phyloP scores from a whole-genome alignment of 2,797 vertebrate species.

The Cirrhinus mrigala region DNA sequence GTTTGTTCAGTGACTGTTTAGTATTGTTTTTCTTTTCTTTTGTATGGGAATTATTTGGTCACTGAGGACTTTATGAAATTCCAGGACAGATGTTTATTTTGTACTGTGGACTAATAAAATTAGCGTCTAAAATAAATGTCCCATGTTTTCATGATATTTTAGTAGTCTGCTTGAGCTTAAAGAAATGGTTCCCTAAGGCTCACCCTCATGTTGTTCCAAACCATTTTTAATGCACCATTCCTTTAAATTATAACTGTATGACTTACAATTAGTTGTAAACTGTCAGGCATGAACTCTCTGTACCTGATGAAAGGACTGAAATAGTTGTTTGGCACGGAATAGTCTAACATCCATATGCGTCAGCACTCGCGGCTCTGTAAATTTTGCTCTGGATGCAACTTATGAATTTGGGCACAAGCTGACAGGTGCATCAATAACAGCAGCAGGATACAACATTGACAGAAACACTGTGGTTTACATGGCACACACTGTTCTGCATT shows the following conservation, averaged over 20 bases:
- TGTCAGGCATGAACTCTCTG: background rate
- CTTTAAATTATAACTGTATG: background rate
- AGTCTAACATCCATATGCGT: background rate
- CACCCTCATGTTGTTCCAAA: background rate
- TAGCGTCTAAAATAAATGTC: slow-evolving; percentile 33
- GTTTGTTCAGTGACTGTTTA: background rate
- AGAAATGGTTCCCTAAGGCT: background rate
- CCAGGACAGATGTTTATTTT: background rate
- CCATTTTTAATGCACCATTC: background rate
- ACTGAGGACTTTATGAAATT: background rate
- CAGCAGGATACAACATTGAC: background rate
- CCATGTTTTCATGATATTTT: background rate
- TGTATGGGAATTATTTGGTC: slow-evolving; percentile 14
- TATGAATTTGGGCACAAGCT: background rate
- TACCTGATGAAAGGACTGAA: slow-evolving; percentile 1
- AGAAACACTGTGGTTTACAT: too few relatives aligned
- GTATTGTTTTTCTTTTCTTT: background rate
- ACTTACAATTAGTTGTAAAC: background rate
- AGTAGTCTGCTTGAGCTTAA: background rate
- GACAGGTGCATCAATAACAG: background rate
- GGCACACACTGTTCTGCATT: slow-evolving; percentile 1
- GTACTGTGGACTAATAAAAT: slow-evolving; percentile 48
- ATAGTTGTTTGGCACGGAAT: background rate
- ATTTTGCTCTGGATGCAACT: background rate
- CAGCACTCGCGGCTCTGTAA: background rate